Evolutionary conservation across 2,888 invertebrate species (phyloP).

Genomic region (Agrotis clavis): DNA sequence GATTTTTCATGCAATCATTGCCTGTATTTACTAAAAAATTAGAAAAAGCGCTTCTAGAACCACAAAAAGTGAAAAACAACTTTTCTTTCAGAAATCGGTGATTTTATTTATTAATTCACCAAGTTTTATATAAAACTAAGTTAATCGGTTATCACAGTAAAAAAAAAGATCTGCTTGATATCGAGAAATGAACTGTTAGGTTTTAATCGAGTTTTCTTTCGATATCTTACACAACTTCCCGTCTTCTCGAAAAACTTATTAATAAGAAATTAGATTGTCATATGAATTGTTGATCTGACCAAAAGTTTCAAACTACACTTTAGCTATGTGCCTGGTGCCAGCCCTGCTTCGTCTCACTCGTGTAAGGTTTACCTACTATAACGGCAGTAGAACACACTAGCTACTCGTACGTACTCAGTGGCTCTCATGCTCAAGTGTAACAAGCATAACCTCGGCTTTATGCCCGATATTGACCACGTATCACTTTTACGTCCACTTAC

Average conservation of each 20-base stretch:
- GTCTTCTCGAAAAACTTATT: not conserved
- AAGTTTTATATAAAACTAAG: no score
- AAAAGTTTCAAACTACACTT: not conserved
- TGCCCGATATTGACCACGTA: slow-evolving; percentile 49
- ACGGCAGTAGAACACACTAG: slow-evolving; percentile 24
- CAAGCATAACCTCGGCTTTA: slow-evolving; percentile 34
- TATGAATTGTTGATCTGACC: not conserved
- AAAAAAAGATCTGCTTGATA: no score
- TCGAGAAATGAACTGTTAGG: not conserved
- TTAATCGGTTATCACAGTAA: no score
- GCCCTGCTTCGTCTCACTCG: slow-evolving; percentile 30
- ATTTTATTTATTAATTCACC: no score
- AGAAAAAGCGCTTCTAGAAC: no score
- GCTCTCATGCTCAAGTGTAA: slow-evolving; percentile 35
- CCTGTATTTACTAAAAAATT: no score
- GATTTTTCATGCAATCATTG: no score
- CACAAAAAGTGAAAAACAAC: no score
- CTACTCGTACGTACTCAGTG: slow-evolving; percentile 14
- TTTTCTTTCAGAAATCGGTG: no score
- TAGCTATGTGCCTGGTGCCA: slow-evolving; percentile 18
- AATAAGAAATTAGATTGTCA: not conserved
- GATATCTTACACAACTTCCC: no score
- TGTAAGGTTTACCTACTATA: slow-evolving; percentile 36
- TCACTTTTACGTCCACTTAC: slow-evolving; percentile 44
- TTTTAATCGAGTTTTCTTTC: not conserved